These are phyloP conservation scores for Pegea sp. DNA, from an alignment of 23 tunicate species.

Conservation along the genomic window DNA sequence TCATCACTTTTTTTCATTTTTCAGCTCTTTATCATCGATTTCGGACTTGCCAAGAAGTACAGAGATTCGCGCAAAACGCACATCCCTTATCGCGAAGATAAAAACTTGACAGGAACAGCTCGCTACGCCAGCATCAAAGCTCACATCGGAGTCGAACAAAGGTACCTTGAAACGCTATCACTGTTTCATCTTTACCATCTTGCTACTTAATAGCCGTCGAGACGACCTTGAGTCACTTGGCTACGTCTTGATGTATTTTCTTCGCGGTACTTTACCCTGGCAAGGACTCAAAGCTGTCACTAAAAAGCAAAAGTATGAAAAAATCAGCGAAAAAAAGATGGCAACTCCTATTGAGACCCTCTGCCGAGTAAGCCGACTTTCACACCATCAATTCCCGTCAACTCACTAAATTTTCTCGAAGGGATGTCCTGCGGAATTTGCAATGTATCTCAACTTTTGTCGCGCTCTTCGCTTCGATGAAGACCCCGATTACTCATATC, in stretches of 20 bases:
- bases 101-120: conserved; percentile 21
- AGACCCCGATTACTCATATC: not conserved
- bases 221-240: conserved; percentile 30
- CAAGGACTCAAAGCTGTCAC: conserved; percentile 16
- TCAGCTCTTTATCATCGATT: conserved; percentile 20
- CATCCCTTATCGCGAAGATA: conserved; percentile 23
- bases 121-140: conserved; percentile 24
- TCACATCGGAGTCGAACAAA: conserved; percentile 21
- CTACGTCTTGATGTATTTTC: conserved; percentile 20
- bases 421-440: not conserved
- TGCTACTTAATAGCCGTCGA: conserved; percentile 7
- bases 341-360: conserved; percentile 18
- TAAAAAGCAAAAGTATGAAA: conserved; percentile 24
- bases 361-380: not conserved
- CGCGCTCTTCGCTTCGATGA: not conserved
- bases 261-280: conserved; percentile 5
- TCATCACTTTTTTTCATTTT: not conserved
- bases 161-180: conserved; percentile 1
- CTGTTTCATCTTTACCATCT: not conserved
- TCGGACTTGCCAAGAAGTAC: conserved; percentile 23
- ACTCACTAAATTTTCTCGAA: no score
- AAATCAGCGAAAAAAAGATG: conserved; percentile 28
- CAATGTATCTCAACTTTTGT: not conserved
- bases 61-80: conserved; percentile 19
- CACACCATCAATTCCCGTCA: no score